These are phyloP conservation scores for Tipula lateralis DNA, from an alignment of 2,888 invertebrate species.

Conservation along the genomic window DNA sequence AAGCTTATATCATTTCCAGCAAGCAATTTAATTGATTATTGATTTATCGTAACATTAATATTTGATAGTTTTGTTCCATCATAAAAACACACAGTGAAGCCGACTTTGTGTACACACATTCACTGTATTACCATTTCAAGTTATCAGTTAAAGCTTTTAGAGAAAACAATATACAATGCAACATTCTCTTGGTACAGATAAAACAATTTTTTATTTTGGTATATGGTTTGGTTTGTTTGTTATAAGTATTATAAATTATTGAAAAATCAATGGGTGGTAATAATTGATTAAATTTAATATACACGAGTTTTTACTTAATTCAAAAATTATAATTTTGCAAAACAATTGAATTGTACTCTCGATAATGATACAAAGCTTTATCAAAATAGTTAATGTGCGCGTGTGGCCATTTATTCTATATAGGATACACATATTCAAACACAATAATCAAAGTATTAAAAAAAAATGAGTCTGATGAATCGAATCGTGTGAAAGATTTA, in stretches of 20 bases:
- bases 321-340: not conserved
- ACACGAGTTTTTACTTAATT: not conserved
- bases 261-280: constrained; percentile 15
- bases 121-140: not conserved
- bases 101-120: not conserved
- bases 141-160: constrained; percentile 11
- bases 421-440: constrained; percentile 30
- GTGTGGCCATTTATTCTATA: constrained; percentile 20
- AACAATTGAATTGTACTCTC: not conserved
- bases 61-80: constrained; percentile 1
- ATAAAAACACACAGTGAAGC: not conserved
- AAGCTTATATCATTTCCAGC: constrained; percentile 1
- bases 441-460: not conserved
- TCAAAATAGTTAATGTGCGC: not conserved
- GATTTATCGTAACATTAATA: constrained; percentile 15
- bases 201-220: not conserved
- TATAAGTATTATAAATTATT: not conserved
- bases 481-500: constrained; percentile 34
- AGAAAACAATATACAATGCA: constrained; percentile 12
- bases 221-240: too few relatives aligned
- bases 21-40: constrained; percentile 11
- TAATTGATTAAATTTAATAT: not conserved
- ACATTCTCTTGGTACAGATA: not conserved
- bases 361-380: not conserved
- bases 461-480: constrained; percentile 33